Percentiles rank a stretch among this genome's conserved stretches.
Evolutionary conservation across 2,888 invertebrate species (phyloP).

Genomic region (Heliconius erato): DNA sequence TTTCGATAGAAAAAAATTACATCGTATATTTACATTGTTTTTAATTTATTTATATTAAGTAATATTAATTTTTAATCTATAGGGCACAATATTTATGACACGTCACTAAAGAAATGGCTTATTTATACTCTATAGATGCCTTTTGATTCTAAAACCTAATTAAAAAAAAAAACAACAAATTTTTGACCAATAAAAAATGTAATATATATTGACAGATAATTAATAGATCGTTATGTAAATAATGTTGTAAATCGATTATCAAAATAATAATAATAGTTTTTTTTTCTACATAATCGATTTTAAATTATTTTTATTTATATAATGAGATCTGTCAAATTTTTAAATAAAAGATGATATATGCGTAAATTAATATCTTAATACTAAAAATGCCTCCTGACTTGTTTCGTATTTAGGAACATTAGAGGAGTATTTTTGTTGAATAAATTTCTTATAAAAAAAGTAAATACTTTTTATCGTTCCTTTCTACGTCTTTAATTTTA

Average conservation of each 20-base stretch:
- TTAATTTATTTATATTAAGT: not conserved
- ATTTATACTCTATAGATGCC: constrained; percentile 12
- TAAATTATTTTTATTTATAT: not conserved
- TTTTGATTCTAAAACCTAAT: not conserved
- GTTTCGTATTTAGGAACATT: constrained; percentile 33
- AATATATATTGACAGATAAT: not conserved
- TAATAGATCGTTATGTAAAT: not conserved
- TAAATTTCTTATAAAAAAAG: not conserved
- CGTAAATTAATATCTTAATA: constrained; percentile 2
- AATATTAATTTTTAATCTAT: not conserved
- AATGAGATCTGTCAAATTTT: constrained; percentile 3
- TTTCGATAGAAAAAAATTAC: not conserved
- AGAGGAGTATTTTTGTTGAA: constrained; percentile 26
- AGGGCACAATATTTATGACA: constrained; percentile 23
- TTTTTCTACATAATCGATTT: constrained; percentile 7
- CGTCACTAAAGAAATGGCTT: constrained; percentile 9
- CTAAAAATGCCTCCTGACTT: constrained; percentile 15
- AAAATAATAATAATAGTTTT: not conserved
- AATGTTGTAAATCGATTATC: not conserved
- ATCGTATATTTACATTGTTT: constrained; percentile 16
- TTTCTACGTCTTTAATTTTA: not conserved
- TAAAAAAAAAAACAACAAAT: not conserved
- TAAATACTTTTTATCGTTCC: not conserved
- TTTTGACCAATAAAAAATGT: not conserved
- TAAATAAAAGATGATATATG: not conserved